These are phyloP conservation scores for Sminthurides aquaticus DNA, from an alignment of 2,888 invertebrate genomes.

Conservation along the genomic window DNA sequence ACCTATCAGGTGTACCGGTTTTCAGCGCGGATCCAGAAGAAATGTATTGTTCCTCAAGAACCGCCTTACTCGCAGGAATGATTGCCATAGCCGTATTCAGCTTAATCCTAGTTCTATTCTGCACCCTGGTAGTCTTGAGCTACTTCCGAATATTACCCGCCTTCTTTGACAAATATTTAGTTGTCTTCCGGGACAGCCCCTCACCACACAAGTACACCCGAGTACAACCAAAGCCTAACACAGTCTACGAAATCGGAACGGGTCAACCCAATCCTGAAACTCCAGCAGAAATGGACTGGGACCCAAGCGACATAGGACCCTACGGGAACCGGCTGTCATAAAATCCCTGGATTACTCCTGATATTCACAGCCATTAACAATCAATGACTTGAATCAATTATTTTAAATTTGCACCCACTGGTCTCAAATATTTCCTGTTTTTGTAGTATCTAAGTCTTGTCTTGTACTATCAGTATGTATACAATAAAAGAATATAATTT, in stretches of 20 bases:
- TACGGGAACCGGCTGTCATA: neutral
- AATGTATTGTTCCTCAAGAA: constrained; percentile 36
- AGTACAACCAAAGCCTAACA: constrained; percentile 34
- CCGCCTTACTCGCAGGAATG: constrained; percentile 32
- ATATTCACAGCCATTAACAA: neutral
- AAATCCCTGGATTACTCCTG: too few relatives aligned
- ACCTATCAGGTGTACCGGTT: constrained; percentile 31
- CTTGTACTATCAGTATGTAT: too few relatives aligned
- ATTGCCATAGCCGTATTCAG: constrained; percentile 34
- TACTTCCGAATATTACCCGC: constrained; percentile 35
- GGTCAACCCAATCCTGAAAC: constrained; percentile 30
- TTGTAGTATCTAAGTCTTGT: constrained; percentile 2
- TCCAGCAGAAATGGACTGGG: constrained; percentile 19
- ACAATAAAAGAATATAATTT: too few relatives aligned
- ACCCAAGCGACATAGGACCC: constrained; percentile 14
- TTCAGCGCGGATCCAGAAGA: constrained; percentile 31
- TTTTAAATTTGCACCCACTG: neutral
- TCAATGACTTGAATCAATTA: neutral
- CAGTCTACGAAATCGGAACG: constrained; percentile 26
- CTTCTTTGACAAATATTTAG: constrained; percentile 27
- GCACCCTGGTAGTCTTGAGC: constrained; percentile 30
- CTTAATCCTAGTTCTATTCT: constrained; percentile 30
- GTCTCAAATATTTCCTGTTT: neutral
- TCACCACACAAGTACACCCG: constrained; percentile 33
- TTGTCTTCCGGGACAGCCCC: constrained; percentile 31